These are phyloP conservation scores for Acropternis orthonyx DNA, from an alignment of 2,797 vertebrate genomes.

Conservation along the genomic window DNA sequence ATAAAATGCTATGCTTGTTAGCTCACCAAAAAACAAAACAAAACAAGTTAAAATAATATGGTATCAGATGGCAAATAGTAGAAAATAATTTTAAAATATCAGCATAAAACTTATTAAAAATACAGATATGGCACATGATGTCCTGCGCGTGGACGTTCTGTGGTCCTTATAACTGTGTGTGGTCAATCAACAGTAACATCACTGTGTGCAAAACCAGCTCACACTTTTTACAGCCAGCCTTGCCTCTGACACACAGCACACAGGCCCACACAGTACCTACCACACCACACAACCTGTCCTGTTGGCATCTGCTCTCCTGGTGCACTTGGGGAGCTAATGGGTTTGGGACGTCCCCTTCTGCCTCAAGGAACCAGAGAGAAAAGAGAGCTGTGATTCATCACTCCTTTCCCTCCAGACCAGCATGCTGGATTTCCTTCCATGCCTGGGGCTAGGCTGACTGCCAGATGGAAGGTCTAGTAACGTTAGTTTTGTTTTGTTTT, in stretches of 20 bases:
- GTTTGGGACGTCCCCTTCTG: neutral
- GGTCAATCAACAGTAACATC: neutral
- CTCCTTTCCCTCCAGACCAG: neutral
- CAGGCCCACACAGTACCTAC: neutral
- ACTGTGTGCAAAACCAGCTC: neutral
- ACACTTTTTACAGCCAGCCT: neutral
- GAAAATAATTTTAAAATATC: neutral
- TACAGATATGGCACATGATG: neutral
- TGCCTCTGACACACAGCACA: neutral
- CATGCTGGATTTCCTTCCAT: slow-evolving; percentile 3
- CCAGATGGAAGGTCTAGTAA: slow-evolving; percentile 26
- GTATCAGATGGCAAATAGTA: neutral
- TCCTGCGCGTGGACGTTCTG: neutral
- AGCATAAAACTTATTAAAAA: neutral
- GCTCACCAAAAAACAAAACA: neutral
- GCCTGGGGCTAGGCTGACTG: slow-evolving; percentile 31
- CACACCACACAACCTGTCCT: neutral
- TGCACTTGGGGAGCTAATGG: neutral
- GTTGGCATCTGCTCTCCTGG: neutral
- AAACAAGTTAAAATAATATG: neutral
- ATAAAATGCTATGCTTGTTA: neutral
- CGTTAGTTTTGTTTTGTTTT: slow-evolving; percentile 2
- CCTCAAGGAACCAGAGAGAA: neutral
- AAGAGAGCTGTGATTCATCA: neutral
- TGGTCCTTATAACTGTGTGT: fast-evolving